Evolutionary conservation across 2,888 invertebrate species (phyloP).

Genomic region (Frankliniella fusca): DNA sequence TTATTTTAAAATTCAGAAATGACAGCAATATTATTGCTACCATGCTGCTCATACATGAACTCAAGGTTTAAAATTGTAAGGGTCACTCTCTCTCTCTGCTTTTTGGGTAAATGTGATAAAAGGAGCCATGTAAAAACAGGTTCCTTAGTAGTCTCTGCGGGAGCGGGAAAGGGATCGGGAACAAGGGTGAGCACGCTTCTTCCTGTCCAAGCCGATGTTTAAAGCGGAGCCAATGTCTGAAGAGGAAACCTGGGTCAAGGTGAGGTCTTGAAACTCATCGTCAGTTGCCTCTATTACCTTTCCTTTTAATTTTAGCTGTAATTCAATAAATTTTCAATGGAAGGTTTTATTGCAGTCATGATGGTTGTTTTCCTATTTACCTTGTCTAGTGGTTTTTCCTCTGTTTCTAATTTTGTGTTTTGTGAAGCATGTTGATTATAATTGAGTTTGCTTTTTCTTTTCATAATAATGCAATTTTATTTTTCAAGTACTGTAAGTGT

Average conservation of each 20-base stretch:
- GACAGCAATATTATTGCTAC: neutral
- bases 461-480: too few species aligned
- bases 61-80: neutral
- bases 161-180: neutral
- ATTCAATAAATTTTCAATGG: too few species aligned
- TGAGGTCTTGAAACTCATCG: neutral
- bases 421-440: too few species aligned
- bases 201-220: constrained; percentile 43
- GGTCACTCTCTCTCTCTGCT: neutral
- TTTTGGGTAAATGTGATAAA: neutral
- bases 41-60: neutral
- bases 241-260: neutral
- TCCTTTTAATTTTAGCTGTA: neutral
- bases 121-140: neutral
- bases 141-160: neutral
- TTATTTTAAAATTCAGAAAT: neutral
- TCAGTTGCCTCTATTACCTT: neutral
- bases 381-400: too few species aligned
- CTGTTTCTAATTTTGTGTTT: too few species aligned
- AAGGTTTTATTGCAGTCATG: too few species aligned
- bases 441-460: too few species aligned
- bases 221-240: constrained; percentile 31
- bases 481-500: too few species aligned
- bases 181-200: constrained; percentile 37
- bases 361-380: too few species aligned